These are phyloP conservation scores for Nipponia nippon DNA, from an alignment of 2,113 vertebrate genomes.

Conservation along the genomic window DNA sequence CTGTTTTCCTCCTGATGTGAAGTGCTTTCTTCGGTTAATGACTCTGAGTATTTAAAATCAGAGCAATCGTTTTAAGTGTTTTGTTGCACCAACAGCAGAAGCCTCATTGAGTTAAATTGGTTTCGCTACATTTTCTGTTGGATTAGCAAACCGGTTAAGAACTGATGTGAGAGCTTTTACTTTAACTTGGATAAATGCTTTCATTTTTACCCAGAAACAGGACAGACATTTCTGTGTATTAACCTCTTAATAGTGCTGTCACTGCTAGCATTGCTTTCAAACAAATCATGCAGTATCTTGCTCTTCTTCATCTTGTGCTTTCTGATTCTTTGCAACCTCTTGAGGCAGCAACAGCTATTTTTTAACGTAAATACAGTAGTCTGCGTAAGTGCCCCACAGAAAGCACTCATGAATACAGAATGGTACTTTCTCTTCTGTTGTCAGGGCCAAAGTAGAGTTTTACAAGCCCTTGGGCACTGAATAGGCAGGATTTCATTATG, in stretches of 20 bases:
- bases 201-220: neutral
- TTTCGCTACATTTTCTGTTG: conserved; percentile 40
- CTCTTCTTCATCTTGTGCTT: neutral
- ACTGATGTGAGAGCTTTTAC: neutral
- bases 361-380: neutral
- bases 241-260: neutral
- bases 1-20: neutral
- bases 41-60: conserved; percentile 27
- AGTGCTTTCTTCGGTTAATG: conserved; percentile 30
- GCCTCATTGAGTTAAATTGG: conserved; percentile 50
- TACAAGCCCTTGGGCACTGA: neutral
- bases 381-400: neutral
- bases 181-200: neutral
- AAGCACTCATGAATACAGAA: neutral
- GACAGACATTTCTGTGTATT: neutral
- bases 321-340: neutral
- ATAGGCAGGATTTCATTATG: conserved; percentile 26
- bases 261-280: neutral
- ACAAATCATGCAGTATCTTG: neutral
- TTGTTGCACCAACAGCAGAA: neutral
- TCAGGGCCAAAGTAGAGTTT: neutral
- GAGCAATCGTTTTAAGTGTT: conserved; percentile 16
- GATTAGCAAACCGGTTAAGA: conserved; percentile 4
- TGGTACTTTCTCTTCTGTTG: neutral
- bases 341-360: conserved; percentile 8